Evolutionary conservation across 2,888 invertebrate genomes (phyloP).

Genomic region (Epinotia nisella): DNA sequence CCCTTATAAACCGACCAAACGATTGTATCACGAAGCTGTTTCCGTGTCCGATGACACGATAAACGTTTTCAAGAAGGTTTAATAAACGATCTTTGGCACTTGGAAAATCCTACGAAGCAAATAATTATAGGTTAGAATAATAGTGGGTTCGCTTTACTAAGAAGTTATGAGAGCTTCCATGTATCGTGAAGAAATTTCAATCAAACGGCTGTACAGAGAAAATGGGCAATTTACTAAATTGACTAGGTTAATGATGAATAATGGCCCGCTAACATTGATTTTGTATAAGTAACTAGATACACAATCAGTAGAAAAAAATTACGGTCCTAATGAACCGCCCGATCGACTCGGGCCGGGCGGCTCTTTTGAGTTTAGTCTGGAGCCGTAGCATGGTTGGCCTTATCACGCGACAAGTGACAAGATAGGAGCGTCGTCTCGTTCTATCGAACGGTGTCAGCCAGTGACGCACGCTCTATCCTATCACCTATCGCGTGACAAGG

Average conservation of each 20-base stretch:
- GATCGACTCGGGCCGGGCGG: too few relatives aligned
- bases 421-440: too few relatives aligned
- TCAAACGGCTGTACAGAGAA: constrained; percentile 27
- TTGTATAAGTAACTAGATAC: too few relatives aligned
- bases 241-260: neutral
- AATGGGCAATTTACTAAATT: constrained; percentile 34
- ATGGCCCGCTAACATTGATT: too few relatives aligned
- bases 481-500: too few relatives aligned
- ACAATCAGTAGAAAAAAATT: too few relatives aligned
- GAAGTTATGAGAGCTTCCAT: constrained; percentile 36
- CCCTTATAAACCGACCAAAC: neutral
- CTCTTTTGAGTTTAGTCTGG: too few relatives aligned
- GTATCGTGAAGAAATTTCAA: constrained; percentile 35
- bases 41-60: constrained; percentile 39
- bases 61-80: constrained; percentile 42
- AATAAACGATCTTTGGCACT: constrained; percentile 39
- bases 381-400: too few relatives aligned
- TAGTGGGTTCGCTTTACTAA: constrained; percentile 38
- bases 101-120: constrained; percentile 38
- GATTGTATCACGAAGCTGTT: constrained; percentile 11
- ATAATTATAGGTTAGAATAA: constrained; percentile 42
- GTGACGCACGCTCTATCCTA: too few relatives aligned
- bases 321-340: too few relatives aligned
- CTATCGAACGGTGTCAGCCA: too few relatives aligned
- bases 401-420: too few relatives aligned